phyloP scores from a whole-genome alignment of 1,140 invertebrate species.

The Frieseomelitta varia region DNA sequence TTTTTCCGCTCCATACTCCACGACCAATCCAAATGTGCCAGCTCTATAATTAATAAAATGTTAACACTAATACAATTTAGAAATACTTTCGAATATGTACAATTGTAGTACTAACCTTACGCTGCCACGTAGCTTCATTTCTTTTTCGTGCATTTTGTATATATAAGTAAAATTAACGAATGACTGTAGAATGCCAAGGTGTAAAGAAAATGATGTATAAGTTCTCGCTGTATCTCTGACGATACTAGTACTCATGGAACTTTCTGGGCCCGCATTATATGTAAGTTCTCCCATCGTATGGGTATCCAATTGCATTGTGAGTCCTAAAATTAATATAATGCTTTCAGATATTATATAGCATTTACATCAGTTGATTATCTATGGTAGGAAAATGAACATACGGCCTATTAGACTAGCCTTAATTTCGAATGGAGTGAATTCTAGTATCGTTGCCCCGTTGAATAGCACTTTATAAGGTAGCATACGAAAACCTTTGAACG shows the following conservation, averaged over 20 bases:
- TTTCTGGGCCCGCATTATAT: slow-evolving; percentile 88
- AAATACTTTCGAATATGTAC: slow-evolving; percentile 33
- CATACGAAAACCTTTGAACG: slow-evolving; percentile 89
- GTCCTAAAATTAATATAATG: slow-evolving; percentile 82
- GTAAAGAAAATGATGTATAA: slow-evolving; percentile 86
- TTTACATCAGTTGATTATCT: slow-evolving; percentile 2
- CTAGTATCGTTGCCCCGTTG: slow-evolving; percentile 87
- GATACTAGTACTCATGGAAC: slow-evolving; percentile 90
- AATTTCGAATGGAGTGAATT: slow-evolving; percentile 88
- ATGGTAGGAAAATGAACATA: slow-evolving; percentile 78
- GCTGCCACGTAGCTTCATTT: slow-evolving; percentile 88
- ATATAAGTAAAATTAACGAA: slow-evolving; percentile 89
- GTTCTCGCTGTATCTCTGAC: slow-evolving; percentile 87
- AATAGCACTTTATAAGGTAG: slow-evolving; percentile 87
- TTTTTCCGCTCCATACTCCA: slow-evolving; percentile 96
- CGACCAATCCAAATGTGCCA: slow-evolving; percentile 92
- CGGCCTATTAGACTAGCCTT: slow-evolving; percentile 88
- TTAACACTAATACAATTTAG: neutral
- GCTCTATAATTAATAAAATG: slow-evolving; percentile 82
- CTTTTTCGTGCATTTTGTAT: slow-evolving; percentile 89
- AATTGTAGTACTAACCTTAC: slow-evolving; percentile 86
- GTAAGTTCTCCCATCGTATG: slow-evolving; percentile 93
- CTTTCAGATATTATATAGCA: neutral
- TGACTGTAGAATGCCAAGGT: slow-evolving; percentile 92
- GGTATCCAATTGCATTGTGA: slow-evolving; percentile 92